Base-by-base conservation (phyloP, 1,140 invertebrate genomes). In the Apis dorsata region DNA sequence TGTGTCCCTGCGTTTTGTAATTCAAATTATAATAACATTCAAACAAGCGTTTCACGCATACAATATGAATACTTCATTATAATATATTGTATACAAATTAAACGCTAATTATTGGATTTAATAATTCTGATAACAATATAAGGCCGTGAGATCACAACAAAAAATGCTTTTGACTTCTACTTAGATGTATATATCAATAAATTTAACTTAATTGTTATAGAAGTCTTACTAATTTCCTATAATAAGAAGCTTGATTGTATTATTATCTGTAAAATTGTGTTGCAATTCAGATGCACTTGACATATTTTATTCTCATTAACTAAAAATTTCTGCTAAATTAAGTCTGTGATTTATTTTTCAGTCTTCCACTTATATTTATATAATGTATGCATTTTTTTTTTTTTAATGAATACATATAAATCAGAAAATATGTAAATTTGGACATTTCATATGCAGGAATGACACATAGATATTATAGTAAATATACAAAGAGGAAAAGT, bases 351-450 rank as follows among this genome's bases (percentile, higher is more conserved):
- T 84, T 84, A 86, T 83, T 85, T 83, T 80, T 92, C 91, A 92
- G 91, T 92, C 91, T 92, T 92, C 68, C 84, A 69, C 85, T 78
- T 84, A 86, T 66, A 76, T 57, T 49, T 55, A 72, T 80, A 34
- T 74, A 51, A 15, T 76, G 59, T 66, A 73, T 69, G 53, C 74
- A 59, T 68, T 66, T 63, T 21, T 82, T 68, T 24, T 77, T 68
- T 81, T 24, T 57, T 9, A 79, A 85, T 69, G 44, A 80, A 66
- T 71, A n/a, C 74, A 73, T 65, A 73, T 60, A 77, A 63, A 81
- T 17, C 65, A 44, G 57, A 57, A 62, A 66, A 69, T 73, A 72
- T 68, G 49, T 75, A 72, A 70, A 51, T 79, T 79, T 49, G n/a
- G 53, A 75, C 51, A 79, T 80, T 85, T 89, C 88, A 89, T 72